These are phyloP conservation scores for Scomberomorus guttatus DNA, from an alignment of 2,797 vertebrate species.

Conservation along the genomic window DNA sequence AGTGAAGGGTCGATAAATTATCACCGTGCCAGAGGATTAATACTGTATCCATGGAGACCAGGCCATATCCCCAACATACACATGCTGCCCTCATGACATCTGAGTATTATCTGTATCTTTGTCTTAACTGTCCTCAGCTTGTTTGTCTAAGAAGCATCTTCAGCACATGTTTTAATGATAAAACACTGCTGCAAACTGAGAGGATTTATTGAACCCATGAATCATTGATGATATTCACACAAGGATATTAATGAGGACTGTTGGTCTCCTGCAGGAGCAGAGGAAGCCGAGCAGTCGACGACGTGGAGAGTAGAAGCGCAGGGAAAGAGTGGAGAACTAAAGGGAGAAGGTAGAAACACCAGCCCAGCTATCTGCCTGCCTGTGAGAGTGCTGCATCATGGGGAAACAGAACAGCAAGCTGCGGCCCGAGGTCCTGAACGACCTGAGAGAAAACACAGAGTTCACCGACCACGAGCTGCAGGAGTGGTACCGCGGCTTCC, in stretches of 20 bases:
- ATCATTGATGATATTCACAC: constrained; percentile 75
- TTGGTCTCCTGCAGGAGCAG: constrained; percentile 72
- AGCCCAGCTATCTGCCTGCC: constrained; percentile 27
- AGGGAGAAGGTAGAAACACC: constrained; percentile 46
- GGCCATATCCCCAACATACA: constrained; percentile 34
- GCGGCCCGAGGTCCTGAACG: constrained; percentile 87
- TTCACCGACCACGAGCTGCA: constrained; percentile 89
- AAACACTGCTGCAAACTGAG: constrained; percentile 44
- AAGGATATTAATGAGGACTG: constrained; percentile 70
- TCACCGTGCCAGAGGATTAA: constrained; percentile 65
- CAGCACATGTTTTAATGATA: constrained; percentile 34
- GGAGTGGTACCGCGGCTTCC: constrained; percentile 90
- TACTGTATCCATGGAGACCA: constrained; percentile 73
- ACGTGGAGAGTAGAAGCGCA: constrained; percentile 37
- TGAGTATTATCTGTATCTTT: constrained; percentile 18
- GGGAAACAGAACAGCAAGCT: constrained; percentile 91
- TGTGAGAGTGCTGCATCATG: constrained; percentile 71
- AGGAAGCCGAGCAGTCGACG: constrained; percentile 59
- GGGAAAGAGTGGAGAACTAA: constrained; percentile 33
- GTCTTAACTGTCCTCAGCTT: constrained; percentile 26
- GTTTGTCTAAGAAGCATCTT: constrained; percentile 29
- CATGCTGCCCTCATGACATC: constrained; percentile 43
- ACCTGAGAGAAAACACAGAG: constrained; percentile 88
- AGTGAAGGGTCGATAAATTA: constrained; percentile 72
- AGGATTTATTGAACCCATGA: constrained; percentile 69